Percentiles rank a stretch among this genome's conserved stretches.
Evolutionary conservation across 2,888 invertebrate species (phyloP).

Genomic region (Carabus problematicus): DNA sequence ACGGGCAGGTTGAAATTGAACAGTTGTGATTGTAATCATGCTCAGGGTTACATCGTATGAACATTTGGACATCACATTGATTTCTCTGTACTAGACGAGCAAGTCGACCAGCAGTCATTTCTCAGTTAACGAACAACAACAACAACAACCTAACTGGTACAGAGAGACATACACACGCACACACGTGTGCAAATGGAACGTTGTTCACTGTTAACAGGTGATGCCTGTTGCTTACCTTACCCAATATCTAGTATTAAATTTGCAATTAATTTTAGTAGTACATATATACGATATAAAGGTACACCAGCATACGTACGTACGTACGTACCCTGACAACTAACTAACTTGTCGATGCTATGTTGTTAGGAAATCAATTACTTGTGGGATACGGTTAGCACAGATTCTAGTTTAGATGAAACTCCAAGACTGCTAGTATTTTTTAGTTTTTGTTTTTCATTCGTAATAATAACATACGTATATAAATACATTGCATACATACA

Average conservation of each 20-base stretch:
- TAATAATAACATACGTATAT: neutral
- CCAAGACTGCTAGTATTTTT: conserved; percentile 22
- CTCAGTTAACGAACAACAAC: no score
- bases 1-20: conserved; percentile 13
- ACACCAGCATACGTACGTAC: no score
- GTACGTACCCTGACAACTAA: conserved; percentile 31
- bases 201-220: no score
- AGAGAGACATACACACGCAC: conserved; percentile 9
- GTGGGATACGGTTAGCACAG: neutral
- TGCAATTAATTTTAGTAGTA: no score
- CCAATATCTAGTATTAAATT: conserved; percentile 29
- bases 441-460: conserved; percentile 10
- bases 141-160: neutral
- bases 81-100: neutral
- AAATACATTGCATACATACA: neutral
- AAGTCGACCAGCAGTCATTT: no score
- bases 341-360: conserved; percentile 39
- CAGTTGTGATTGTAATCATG: conserved; percentile 22
- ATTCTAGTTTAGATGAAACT: conserved; percentile 4
- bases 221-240: no score
- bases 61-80: conserved; percentile 27
- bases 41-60: conserved; percentile 28
- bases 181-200: no score
- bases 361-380: conserved; percentile 40
- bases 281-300: neutral